These are phyloP conservation scores for Aphelenchoides besseyi DNA, from an alignment of 1,140 invertebrate species.

Conservation along the genomic window DNA sequence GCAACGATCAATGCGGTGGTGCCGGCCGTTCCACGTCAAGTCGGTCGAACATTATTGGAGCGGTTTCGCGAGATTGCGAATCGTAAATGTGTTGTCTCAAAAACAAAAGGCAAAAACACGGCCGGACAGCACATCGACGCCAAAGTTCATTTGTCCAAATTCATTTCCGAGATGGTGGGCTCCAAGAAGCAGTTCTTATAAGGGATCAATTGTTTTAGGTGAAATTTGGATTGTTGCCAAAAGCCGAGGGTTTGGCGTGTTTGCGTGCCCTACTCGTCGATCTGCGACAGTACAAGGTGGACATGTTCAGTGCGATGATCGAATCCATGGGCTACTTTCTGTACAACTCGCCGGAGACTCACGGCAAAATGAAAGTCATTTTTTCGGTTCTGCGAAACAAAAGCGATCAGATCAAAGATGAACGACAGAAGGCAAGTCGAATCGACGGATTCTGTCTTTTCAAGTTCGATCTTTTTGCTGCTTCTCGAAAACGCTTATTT, in stretches of 20 bases:
- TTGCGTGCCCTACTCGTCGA: slow-evolving; percentile 78
- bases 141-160: slow-evolving; percentile 91
- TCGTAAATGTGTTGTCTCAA: slow-evolving; percentile 75
- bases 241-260: slow-evolving; percentile 86
- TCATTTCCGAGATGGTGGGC: slow-evolving; percentile 71
- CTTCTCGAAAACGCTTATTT: background rate
- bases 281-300: slow-evolving; percentile 95
- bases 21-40: slow-evolving; percentile 75
- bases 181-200: slow-evolving; percentile 13
- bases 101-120: slow-evolving; percentile 27
- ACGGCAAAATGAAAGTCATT: slow-evolving; percentile 76
- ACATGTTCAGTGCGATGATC: slow-evolving; percentile 93
- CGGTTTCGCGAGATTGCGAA: slow-evolving; percentile 64
- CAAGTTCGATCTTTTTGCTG: background rate
- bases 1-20: slow-evolving; percentile 86
- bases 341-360: slow-evolving; percentile 83
- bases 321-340: slow-evolving; percentile 91
- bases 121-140: slow-evolving; percentile 93
- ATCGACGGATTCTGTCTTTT: no score
- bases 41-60: slow-evolving; percentile 75
- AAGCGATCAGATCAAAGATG: slow-evolving; percentile 40
- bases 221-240: slow-evolving; percentile 89
- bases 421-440: slow-evolving; percentile 37
- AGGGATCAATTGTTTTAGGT: slow-evolving; percentile 49
- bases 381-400: slow-evolving; percentile 65